Conservation (phyloP, 2,113 vertebrate genomes). For the Pongo pygmaeus region DNA sequence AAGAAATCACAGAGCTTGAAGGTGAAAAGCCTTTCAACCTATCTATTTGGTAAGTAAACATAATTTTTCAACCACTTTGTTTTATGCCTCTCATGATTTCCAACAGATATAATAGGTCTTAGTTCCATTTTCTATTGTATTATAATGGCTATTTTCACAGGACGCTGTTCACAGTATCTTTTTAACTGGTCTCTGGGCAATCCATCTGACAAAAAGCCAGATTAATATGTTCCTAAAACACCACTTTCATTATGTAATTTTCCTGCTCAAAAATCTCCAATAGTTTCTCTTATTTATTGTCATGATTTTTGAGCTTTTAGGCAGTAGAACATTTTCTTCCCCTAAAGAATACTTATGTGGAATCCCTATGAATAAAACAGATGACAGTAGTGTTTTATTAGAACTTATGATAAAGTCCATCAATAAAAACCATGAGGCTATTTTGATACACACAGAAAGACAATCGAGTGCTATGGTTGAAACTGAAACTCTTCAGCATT, state of each 20-base stretch:
- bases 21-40: background rate
- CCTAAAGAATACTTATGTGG: conserved; percentile 22
- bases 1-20: conserved; percentile 37
- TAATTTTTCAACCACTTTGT: conserved; percentile 53
- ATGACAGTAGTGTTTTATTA: conserved; percentile 21
- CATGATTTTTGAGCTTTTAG: conserved; percentile 53
- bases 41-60: conserved; percentile 34
- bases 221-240: conserved; percentile 59
- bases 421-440: conserved; percentile 15
- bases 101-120: conserved; percentile 30
- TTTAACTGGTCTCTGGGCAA: conserved; percentile 59
- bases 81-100: conserved; percentile 59
- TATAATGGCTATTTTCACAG: conserved; percentile 67
- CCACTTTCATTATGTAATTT: conserved; percentile 46
- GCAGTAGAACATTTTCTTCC: background rate
- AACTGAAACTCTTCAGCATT: background rate
- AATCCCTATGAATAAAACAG: background rate
- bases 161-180: conserved; percentile 20
- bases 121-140: conserved; percentile 44
- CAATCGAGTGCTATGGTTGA: background rate
- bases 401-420: conserved; percentile 1
- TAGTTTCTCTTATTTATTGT: conserved; percentile 49
- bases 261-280: conserved; percentile 25
- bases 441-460: background rate
- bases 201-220: conserved; percentile 33